A percentile compares a stretch with the other conserved stretches of the same genome.
Evolutionary conservation across 2,797 vertebrate species (phyloP).

Genomic region (Hippoglossus hippoglossus): DNA sequence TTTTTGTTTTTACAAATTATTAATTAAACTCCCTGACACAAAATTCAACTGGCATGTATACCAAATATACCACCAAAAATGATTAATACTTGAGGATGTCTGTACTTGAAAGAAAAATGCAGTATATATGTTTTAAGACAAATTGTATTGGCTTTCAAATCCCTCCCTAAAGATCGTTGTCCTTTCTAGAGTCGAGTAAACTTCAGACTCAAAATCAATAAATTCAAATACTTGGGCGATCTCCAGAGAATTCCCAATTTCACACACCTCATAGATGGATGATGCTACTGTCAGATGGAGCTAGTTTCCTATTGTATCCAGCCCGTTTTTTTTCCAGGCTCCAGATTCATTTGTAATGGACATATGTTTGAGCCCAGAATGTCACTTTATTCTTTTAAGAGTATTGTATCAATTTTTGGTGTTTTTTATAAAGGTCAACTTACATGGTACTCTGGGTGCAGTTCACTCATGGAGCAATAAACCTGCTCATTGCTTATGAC

Average conservation of each 20-base stretch:
- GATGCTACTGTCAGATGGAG: too few relatives aligned
- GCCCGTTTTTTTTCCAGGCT: neutral
- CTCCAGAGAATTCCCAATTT: neutral
- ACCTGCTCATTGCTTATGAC: constrained; percentile 38
- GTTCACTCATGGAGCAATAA: constrained; percentile 40
- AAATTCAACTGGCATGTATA: neutral
- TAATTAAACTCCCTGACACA: constrained; percentile 12
- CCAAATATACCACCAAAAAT: neutral
- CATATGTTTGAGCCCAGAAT: too few relatives aligned
- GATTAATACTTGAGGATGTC: neutral
- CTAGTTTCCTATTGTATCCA: neutral
- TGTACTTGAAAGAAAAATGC: neutral
- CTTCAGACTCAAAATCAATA: neutral
- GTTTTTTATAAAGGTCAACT: constrained; percentile 57
- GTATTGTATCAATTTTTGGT: too few relatives aligned
- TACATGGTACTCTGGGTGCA: constrained; percentile 27
- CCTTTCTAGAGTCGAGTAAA: neutral
- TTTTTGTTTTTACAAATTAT: constrained; percentile 2
- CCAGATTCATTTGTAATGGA: neutral
- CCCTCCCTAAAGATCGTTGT: neutral
- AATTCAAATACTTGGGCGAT: neutral
- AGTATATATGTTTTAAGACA: neutral
- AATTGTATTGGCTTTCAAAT: neutral
- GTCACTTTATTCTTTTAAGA: too few relatives aligned
- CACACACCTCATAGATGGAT: neutral